These are phyloP conservation scores for Struthidea cinerea DNA, from an alignment of 2,113 vertebrate species.

Conservation along the genomic window DNA sequence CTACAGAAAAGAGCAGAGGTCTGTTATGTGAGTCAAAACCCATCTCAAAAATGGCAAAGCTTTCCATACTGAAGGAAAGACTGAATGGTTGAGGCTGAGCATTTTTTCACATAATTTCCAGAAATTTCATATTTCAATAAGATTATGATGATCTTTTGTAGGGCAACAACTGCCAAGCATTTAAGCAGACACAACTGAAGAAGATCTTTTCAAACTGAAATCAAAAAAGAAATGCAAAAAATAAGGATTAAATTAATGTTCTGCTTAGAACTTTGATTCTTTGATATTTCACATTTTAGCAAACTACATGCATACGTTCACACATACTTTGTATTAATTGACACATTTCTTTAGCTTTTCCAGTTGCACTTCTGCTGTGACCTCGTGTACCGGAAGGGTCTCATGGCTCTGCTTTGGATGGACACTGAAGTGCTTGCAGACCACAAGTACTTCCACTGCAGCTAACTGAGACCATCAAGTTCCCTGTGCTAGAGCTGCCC, in stretches of 20 bases:
- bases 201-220: neutral
- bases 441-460: neutral
- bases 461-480: accelerated
- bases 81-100: neutral
- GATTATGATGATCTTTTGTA: neutral
- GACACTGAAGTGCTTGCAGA: neutral
- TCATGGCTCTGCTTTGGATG: neutral
- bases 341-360: neutral
- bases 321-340: neutral
- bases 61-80: neutral
- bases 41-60: neutral
- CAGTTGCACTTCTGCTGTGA: neutral
- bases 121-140: neutral
- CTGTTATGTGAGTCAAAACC: neutral
- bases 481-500: neutral
- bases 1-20: neutral
- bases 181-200: neutral
- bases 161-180: neutral
- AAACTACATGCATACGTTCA: neutral
- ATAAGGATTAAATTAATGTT: neutral
- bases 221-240: neutral
- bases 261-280: neutral
- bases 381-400: neutral
- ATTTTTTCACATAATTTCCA: neutral
- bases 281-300: neutral